Conservation (phyloP, 2,888 invertebrate genomes). For the Protonemura montana region DNA sequence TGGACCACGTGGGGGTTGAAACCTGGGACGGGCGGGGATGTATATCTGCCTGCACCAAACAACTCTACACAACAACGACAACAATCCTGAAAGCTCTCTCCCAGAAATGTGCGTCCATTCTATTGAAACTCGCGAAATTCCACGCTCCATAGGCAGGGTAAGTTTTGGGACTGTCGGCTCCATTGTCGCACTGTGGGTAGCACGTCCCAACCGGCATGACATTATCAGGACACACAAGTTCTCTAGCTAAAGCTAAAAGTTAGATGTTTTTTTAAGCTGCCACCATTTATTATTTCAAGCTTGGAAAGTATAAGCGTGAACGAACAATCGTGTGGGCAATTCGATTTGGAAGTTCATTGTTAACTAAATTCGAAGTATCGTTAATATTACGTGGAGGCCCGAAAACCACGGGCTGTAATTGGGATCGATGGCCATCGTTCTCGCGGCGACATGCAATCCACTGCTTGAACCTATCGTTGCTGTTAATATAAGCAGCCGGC, state of each 20-base stretch:
- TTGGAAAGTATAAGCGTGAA: neutral
- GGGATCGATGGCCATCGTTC: neutral
- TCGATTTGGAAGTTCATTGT: neutral
- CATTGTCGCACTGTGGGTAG: neutral
- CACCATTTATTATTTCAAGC: neutral
- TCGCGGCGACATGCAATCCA: neutral
- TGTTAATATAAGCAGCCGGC: neutral
- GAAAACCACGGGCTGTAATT: neutral
- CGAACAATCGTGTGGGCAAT: neutral
- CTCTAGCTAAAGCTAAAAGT: neutral
- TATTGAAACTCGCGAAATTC: neutral
- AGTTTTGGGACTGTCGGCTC: neutral
- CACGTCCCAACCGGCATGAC: neutral
- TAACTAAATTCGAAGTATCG: neutral
- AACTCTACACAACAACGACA: neutral
- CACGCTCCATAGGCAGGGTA: neutral
- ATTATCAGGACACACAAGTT: constrained; percentile 5
- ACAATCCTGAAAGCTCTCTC: neutral
- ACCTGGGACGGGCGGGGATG: neutral
- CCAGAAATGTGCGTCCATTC: neutral
- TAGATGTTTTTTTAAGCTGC: neutral
- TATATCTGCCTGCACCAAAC: neutral
- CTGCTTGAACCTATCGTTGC: neutral
- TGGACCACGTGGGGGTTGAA: neutral
- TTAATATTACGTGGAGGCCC: neutral